phyloP scores from a whole-genome alignment of 2,113 vertebrate species.

The Erythrocebus patas region DNA sequence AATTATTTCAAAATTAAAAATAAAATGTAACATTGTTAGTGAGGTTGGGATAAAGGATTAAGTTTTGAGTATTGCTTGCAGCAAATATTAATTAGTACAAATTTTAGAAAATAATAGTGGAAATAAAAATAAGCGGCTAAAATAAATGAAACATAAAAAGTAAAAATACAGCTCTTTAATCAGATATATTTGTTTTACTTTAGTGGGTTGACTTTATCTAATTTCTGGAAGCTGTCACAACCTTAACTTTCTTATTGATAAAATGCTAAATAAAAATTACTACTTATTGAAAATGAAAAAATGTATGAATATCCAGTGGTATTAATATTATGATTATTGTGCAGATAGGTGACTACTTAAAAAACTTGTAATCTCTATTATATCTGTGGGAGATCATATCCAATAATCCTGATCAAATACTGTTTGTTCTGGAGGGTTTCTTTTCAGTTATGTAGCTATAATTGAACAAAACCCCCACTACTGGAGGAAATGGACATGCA shows the following conservation, averaged over 20 bases:
- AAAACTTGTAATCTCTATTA: neutral
- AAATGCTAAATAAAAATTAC: neutral
- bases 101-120: neutral
- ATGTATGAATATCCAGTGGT: neutral
- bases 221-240: neutral
- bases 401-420: neutral
- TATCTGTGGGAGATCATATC: neutral
- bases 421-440: neutral
- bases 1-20: constrained; percentile 6
- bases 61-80: neutral
- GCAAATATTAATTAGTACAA: neutral
- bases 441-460: neutral
- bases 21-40: neutral
- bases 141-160: neutral
- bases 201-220: neutral
- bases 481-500: neutral
- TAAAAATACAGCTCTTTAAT: neutral
- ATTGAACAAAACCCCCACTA: neutral
- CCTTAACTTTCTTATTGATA: neutral
- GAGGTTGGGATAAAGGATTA: neutral
- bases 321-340: neutral
- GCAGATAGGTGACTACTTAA: neutral
- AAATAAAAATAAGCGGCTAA: neutral
- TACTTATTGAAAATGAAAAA: neutral
- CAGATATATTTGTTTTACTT: neutral